Base-by-base conservation (phyloP, 2,888 invertebrate genomes). In the Crematogaster levior region DNA sequence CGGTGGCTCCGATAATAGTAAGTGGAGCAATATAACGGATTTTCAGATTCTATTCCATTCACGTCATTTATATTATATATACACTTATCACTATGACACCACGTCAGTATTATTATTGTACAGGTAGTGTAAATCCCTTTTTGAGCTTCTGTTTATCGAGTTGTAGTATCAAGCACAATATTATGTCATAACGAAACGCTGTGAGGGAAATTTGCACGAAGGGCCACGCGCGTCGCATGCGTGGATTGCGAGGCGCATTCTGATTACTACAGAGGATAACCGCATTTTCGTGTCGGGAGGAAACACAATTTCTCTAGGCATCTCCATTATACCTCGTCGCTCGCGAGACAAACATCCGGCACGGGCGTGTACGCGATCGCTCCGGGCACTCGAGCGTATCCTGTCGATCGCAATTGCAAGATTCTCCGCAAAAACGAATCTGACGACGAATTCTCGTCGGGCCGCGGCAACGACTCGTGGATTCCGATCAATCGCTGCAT, bases 191-290 rank as follows among this genome's bases (percentile, higher is more conserved):
- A 48, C 46, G 65, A 37, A 81, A 46, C 37, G 56, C 46, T 37
- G 46, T 37, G 58, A 56, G 43, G 77, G 34, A 70, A 70, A 56
- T 56, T 48, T 24, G 43, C 12, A 34, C 24, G 24, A 72, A 58
- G 56, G 34, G 43, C 30, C 43, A 4, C 6, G 53, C 51, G 83
- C 65, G 6, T 24, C 46, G 37, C 53, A 70, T 60, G 75, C 53
- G 79, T 68, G 65, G 58, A 43, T 56, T 53, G 82, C 82, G 68
- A 84, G 6, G 81, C 77, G 87, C 82, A 81, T 84, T 79, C 66
- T 72, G 72, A 87, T 87, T 83, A 88, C 83, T 72, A 83, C 83
- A 82, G 46, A 51, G 68, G 82, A 88, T 88, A 86, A 81, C 84
- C 72, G 68, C 58, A 72, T 88, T 84, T 84, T 84, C 84, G 88